Evolutionary conservation across 2,113 vertebrate genomes (phyloP).

Genomic region (Cyanoliseus patagonus): DNA sequence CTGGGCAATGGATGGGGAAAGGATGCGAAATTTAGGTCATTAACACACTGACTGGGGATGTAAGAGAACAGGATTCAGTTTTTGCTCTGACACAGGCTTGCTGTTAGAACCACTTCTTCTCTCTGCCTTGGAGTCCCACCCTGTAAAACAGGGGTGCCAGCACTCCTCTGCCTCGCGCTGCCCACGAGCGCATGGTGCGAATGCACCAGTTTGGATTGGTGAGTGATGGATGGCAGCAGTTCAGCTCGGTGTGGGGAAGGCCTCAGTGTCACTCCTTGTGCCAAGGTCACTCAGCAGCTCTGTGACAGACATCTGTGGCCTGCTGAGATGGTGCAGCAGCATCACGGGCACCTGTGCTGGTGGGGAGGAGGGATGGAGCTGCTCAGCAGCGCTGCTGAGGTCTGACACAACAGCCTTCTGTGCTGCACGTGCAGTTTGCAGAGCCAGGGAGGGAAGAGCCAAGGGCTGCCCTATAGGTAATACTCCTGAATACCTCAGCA

Average conservation of each 20-base stretch:
- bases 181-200: background rate
- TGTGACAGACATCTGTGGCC: background rate
- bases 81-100: background rate
- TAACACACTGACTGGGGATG: background rate
- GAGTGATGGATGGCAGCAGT: background rate
- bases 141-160: background rate
- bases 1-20: background rate
- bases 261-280: background rate
- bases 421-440: accelerated
- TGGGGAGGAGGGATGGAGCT: background rate
- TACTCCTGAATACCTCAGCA: background rate
- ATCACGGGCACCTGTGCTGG: background rate
- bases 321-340: slow-evolving; percentile 8
- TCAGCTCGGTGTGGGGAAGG: background rate
- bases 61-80: slow-evolving; percentile 10
- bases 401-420: background rate
- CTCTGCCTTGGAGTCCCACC: background rate
- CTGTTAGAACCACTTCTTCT: background rate
- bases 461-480: background rate
- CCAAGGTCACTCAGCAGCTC: background rate
- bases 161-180: background rate
- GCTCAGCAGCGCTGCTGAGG: background rate
- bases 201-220: background rate
- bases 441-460: background rate
- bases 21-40: slow-evolving; percentile 48